Conservation (phyloP, 1,140 invertebrate genomes). For the Conus betulinus region DNA sequence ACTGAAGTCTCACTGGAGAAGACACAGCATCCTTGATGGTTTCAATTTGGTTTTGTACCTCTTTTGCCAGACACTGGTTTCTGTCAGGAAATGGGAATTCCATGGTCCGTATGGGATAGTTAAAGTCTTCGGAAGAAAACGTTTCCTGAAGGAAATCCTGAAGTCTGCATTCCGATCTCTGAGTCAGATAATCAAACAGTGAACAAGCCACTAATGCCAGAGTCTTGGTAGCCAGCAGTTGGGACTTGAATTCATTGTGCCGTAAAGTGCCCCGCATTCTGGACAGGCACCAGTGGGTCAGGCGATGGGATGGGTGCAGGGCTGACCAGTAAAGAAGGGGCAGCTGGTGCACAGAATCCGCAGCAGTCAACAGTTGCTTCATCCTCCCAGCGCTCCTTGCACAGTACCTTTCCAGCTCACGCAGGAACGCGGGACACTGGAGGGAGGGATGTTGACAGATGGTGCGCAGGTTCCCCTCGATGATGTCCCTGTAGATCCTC, state of each 20-base stretch:
- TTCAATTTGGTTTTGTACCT: no score
- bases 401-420: not conserved
- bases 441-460: slow-evolving; percentile 18
- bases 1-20: not conserved
- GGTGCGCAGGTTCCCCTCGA: not conserved
- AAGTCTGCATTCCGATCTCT: not conserved
- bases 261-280: not conserved
- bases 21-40: not conserved
- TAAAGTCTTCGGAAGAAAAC: not conserved
- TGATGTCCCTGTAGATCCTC: not conserved
- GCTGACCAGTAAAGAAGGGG: slow-evolving; percentile 26
- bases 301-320: not conserved
- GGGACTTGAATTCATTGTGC: no score
- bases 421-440: not conserved
- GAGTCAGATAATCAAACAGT: not conserved
- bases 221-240: no score
- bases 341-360: not conserved
- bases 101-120: no score
- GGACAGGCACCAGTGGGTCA: not conserved
- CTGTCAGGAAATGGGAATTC: no score
- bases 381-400: not conserved
- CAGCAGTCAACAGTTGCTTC: not conserved
- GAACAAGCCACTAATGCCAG: not conserved
- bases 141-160: not conserved
- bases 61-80: no score